Base-by-base conservation (phyloP, 2,797 vertebrate species). In the Esox masquinongy region DNA sequence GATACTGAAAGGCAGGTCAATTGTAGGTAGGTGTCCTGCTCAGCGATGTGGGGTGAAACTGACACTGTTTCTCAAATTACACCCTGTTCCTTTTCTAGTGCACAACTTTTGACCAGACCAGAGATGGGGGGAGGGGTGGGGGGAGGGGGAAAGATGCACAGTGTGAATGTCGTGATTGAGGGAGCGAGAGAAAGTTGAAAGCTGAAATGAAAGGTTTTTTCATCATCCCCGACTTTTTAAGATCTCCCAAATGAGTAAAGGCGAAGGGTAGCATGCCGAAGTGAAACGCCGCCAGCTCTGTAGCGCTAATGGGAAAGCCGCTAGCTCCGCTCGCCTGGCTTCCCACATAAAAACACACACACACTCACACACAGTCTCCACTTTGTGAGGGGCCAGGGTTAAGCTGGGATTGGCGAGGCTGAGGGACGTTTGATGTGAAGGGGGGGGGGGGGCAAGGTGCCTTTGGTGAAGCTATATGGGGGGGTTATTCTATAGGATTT, bases 161-260 rank as follows among this genome's bases (percentile, higher is more conserved):
- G 56, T 22, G 56, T 12, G 56, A 68, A 47, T 9, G n/a, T 16
- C 53, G 16, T 12, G n/a, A 59, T 24, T 69, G 34, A 5, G 36
- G 43, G 67, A 3, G 26, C 5, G 6, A 34, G 14, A 17, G 29
- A 34, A 16, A 4, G 34, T 29, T 36, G 2, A 19, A 31, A 17
- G 50, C 17, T 34, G 70, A 71, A 53, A 71, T 2, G 79, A 91
- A 92, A 91, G 86, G 89, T 90, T 91, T 90, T 91, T 90, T 92
- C 89, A 90, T 92, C 88, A 89, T 89, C 87, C 86, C 86, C 80
- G 84, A 88, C 89, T 90, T 88, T 88, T 92, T 91, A 90, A 89
- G 86, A 92, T 92, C 87, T 91, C 88, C 88, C 90, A 90, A 91
- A 92, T 91, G 90, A 88, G 90, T 82, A 82, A 90, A 87, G 84